Base-by-base conservation (phyloP, 2,888 invertebrate species). In the Chironomus riparius region DNA sequence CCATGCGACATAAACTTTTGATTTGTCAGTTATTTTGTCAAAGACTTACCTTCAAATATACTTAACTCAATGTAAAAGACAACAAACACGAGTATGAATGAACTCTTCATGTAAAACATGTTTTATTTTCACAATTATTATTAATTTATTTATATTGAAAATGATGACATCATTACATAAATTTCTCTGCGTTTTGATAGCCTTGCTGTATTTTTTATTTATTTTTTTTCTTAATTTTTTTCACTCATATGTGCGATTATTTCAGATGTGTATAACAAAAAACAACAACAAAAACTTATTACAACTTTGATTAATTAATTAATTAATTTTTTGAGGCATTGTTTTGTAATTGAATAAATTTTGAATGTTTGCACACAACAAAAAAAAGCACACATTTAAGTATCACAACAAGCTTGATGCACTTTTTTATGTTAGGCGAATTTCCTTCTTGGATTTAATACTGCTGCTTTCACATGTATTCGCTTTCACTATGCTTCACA, bases 81-180 rank as follows among this genome's bases (percentile, higher is more conserved):
- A 4, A 68, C 15, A 13, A 68, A 28, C 3, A 75, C 28, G 22
- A 75, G 47, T n/a, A 75, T 47, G 13, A 75, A 75, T 24, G 74
- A 75, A 48, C 74, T 75, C 22, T 75, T 75, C 56, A 75, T 75
- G 48, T 75, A 68, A 75, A 75, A 75, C 74, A 75, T 75, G 68
- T 75, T 75, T 73, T 24, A 12, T 71, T 56, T 38, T 38, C 38
- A 38, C 38, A 38, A 38, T 38, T 38, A 56, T 71, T 50, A 22
- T n/a, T n/a, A n/a, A 48, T 13, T 56, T 56, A 56, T 56, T 56
- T 56, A 56, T 56, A 56, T 18, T 71, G 56, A 56, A 50, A 56
- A 13, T 7, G 62, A 61, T 73, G 72, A 73, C 72, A 73, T 73
- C 72, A 61, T 73, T 62, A 73, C 62, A 73, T 73, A 73, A 73